Evolutionary conservation across 2,888 invertebrate species (phyloP).

Genomic region (Epiblema foenella): DNA sequence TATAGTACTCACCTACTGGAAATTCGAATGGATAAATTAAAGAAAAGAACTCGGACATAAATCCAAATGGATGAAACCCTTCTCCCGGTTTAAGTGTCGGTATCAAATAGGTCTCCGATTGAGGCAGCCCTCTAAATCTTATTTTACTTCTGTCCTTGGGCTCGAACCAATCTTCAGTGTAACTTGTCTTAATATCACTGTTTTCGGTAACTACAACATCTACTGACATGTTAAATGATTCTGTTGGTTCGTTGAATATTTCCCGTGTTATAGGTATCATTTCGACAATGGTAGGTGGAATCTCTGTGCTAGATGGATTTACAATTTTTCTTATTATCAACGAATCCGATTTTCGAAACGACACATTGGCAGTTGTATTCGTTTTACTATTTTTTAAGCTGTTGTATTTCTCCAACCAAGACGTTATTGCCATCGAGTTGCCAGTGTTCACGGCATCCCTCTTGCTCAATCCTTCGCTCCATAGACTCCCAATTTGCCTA

Average conservation of each 20-base stretch:
- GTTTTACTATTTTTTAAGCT: slow-evolving; percentile 62
- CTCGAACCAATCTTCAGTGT: slow-evolving; percentile 74
- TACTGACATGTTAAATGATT: slow-evolving; percentile 59
- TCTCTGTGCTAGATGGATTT: slow-evolving; percentile 47
- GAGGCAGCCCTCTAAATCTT: slow-evolving; percentile 78
- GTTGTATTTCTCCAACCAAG: slow-evolving; percentile 71
- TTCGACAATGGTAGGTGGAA: slow-evolving; percentile 53
- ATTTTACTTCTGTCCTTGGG: slow-evolving; percentile 74
- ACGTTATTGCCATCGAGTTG: slow-evolving; percentile 60
- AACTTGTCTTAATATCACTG: slow-evolving; percentile 64
- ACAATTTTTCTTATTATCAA: slow-evolving; percentile 57
- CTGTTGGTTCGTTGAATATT: slow-evolving; percentile 58
- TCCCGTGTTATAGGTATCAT: slow-evolving; percentile 73
- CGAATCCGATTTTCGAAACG: slow-evolving; percentile 60
- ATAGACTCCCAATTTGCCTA: slow-evolving; percentile 55
- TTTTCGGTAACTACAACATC: slow-evolving; percentile 63
- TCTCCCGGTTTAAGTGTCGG: slow-evolving; percentile 84
- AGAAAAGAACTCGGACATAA: slow-evolving; percentile 86
- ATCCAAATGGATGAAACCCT: slow-evolving; percentile 86
- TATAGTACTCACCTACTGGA: slow-evolving; percentile 84
- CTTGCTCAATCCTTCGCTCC: slow-evolving; percentile 58
- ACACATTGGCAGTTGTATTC: slow-evolving; percentile 54
- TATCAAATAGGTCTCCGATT: slow-evolving; percentile 78
- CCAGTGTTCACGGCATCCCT: slow-evolving; percentile 61
- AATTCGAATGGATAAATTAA: slow-evolving; percentile 87